Percentiles rank a stretch among this genome's conserved stretches.
phyloP scores from a whole-genome alignment of 2,888 invertebrate species.

The Pristionchus arcanus region DNA sequence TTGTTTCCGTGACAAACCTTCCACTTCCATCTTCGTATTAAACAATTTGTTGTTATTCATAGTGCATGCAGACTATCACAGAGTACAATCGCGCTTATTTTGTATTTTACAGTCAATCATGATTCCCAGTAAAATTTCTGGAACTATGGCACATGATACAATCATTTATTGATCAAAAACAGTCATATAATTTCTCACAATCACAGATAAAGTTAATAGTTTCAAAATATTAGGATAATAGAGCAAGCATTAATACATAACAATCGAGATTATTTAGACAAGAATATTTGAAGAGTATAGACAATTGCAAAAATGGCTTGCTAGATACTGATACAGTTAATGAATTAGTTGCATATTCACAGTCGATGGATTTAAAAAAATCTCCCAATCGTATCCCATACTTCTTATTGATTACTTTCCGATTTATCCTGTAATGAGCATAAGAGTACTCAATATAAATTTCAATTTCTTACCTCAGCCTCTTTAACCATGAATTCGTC shows the following conservation, averaged over 20 bases:
- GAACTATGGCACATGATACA: too few relatives aligned
- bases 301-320: neutral
- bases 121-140: neutral
- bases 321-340: neutral
- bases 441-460: neutral
- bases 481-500: neutral
- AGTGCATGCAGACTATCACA: neutral
- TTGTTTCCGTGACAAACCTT: neutral
- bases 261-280: neutral
- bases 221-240: too few relatives aligned
- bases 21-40: neutral
- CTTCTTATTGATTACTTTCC: neutral
- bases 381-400: neutral
- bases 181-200: neutral
- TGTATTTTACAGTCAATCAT: neutral
- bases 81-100: neutral
- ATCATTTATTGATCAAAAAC: too few relatives aligned
- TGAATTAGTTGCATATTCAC: neutral
- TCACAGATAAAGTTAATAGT: neutral
- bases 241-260: neutral
- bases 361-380: neutral
- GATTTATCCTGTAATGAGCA: neutral
- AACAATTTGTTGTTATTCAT: neutral
- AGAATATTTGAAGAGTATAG: neutral
- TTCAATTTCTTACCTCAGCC: conserved; percentile 19